These are phyloP conservation scores for Eupithecia subumbrata DNA, from an alignment of 2,888 invertebrate genomes.

Conservation along the genomic window DNA sequence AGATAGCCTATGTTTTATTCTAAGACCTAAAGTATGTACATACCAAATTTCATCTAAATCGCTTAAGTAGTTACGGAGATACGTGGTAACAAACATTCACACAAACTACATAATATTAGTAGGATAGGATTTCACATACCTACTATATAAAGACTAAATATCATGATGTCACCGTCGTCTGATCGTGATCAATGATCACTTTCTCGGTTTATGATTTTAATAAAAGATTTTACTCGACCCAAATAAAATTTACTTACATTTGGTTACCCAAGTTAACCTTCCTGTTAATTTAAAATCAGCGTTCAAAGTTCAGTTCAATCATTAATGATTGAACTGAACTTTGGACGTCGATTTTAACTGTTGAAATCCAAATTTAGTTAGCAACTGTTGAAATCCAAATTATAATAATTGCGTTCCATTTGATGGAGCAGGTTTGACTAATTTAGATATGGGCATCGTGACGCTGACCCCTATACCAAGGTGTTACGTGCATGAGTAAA, in stretches of 20 bases:
- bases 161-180: slow-evolving; percentile 54
- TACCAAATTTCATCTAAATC: no score
- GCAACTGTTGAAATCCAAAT: slow-evolving; percentile 27
- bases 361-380: slow-evolving; percentile 18
- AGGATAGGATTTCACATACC: slow-evolving; percentile 37
- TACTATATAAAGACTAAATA: slow-evolving; percentile 54
- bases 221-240: neutral
- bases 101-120: no score
- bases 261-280: neutral
- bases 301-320: slow-evolving; percentile 14
- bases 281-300: neutral
- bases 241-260: slow-evolving; percentile 5
- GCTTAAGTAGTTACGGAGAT: no score
- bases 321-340: slow-evolving; percentile 4
- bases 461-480: slow-evolving; percentile 40
- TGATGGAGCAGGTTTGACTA: slow-evolving; percentile 37
- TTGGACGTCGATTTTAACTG: neutral
- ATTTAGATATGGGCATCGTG: slow-evolving; percentile 34
- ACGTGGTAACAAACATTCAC: no score
- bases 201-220: slow-evolving; percentile 26
- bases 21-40: no score
- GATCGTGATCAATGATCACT: slow-evolving; percentile 53
- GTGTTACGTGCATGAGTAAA: slow-evolving; percentile 48
- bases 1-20: no score
- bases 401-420: slow-evolving; percentile 26